These are phyloP conservation scores for Pterobdella sp. DNA, from an alignment of 2,888 invertebrate genomes.

Conservation along the genomic window DNA sequence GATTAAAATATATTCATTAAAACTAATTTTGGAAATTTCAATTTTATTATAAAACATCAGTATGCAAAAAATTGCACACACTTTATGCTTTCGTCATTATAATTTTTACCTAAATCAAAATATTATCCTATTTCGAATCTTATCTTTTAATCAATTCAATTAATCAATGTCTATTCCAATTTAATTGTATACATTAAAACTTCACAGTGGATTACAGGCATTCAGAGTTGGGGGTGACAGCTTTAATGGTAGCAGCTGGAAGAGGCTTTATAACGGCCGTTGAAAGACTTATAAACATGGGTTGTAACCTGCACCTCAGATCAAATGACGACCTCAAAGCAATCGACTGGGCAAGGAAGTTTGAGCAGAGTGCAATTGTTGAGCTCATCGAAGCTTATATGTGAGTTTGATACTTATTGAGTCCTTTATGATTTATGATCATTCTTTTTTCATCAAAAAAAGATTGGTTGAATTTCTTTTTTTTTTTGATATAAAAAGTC, in stretches of 20 bases:
- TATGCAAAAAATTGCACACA: too few species aligned
- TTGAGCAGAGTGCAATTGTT: constrained; percentile 60
- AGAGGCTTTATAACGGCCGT: constrained; percentile 64
- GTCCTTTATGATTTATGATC: background rate
- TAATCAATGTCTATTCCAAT: too few species aligned
- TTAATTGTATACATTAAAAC: too few species aligned
- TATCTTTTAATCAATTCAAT: too few species aligned
- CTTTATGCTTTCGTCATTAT: too few species aligned
- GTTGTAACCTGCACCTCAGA: constrained; percentile 59
- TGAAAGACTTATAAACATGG: constrained; percentile 65
- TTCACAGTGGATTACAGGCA: constrained; percentile 65
- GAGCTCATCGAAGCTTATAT: constrained; percentile 57
- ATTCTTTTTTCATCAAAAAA: background rate
- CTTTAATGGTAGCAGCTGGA: constrained; percentile 71
- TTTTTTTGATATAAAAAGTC: background rate
- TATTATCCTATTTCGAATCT: too few species aligned
- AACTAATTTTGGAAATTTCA: too few species aligned
- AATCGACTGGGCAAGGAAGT: constrained; percentile 63
- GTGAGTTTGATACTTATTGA: constrained; percentile 40
- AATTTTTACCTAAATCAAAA: too few species aligned
- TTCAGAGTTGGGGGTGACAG: constrained; percentile 60
- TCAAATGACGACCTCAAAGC: constrained; percentile 64
- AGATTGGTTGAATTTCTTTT: background rate
- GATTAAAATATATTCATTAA: too few species aligned
- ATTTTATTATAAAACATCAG: too few species aligned